Conservation (phyloP, 2,797 vertebrate genomes). For the Sylvilagus floridanus region DNA sequence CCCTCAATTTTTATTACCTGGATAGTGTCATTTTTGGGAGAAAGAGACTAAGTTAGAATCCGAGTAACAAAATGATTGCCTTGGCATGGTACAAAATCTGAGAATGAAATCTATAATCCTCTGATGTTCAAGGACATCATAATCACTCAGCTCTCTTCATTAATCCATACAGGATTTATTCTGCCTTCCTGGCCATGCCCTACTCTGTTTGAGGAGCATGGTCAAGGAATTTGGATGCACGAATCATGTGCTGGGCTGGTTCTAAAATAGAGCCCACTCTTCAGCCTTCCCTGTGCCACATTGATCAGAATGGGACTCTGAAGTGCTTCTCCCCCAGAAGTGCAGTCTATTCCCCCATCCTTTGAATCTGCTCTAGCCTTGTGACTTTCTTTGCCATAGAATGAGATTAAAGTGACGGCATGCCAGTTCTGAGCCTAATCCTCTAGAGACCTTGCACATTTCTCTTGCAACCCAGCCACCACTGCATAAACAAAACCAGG, state of each 20-base stretch:
- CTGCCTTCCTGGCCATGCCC: not conserved
- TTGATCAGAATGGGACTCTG: not conserved
- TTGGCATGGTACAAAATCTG: slow-evolving; percentile 20
- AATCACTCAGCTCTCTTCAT: not conserved
- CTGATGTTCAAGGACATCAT: slow-evolving; percentile 8
- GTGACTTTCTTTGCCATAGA: not conserved
- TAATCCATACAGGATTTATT: not conserved
- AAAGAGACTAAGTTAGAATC: slow-evolving; percentile 52
- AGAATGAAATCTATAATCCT: slow-evolving; percentile 42
- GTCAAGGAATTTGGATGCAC: not conserved
- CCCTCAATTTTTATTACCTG: not conserved
- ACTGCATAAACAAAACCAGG: slow-evolving; percentile 42
- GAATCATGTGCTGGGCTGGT: not conserved
- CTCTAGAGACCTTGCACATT: slow-evolving; percentile 26
- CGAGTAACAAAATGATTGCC: not conserved
- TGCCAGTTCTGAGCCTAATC: not conserved
- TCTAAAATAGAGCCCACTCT: not conserved
- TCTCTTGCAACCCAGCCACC: slow-evolving; percentile 44
- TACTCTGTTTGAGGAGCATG: not conserved
- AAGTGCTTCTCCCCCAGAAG: not conserved
- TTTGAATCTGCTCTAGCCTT: not conserved
- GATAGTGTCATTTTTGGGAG: not conserved
- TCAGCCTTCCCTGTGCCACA: not conserved
- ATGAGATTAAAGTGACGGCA: not conserved
- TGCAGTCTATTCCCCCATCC: not conserved